Evolutionary conservation across 2,113 vertebrate genomes (phyloP).

Genomic region (Clarias magur): DNA sequence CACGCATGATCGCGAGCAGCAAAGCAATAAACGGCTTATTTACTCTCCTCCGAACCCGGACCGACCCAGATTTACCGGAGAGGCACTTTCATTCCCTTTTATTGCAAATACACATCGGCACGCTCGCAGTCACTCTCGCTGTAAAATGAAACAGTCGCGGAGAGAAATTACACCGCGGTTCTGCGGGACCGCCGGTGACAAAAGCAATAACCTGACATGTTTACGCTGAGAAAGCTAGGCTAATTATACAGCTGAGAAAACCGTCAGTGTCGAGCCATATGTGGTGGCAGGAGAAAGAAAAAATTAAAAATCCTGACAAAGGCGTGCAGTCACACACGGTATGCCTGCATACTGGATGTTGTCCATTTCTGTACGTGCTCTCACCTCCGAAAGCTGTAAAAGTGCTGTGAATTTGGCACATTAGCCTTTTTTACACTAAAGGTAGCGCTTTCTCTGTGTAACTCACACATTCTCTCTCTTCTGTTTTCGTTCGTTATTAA

Average conservation of each 20-base stretch:
- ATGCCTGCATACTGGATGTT: background rate
- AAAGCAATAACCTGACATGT: background rate
- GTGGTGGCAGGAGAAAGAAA: background rate
- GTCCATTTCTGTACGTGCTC: background rate
- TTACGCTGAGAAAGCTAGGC: slow-evolving; percentile 11
- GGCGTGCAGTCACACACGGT: background rate
- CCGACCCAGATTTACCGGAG: slow-evolving; percentile 18
- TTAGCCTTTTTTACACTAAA: background rate
- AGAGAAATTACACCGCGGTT: background rate
- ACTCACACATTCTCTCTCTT: background rate
- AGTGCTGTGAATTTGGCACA: background rate
- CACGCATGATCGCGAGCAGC: slow-evolving; percentile 66
- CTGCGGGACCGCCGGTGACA: background rate
- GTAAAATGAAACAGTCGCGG: slow-evolving; percentile 27
- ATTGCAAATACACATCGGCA: slow-evolving; percentile 28
- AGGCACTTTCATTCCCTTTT: slow-evolving; percentile 43
- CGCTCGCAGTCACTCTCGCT: background rate
- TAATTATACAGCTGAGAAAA: slow-evolving; percentile 38
- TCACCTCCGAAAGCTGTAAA: background rate
- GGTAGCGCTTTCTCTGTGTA: background rate
- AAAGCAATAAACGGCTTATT: slow-evolving; percentile 73
- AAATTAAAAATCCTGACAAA: background rate
- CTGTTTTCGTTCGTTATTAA: too few species aligned
- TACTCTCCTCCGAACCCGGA: slow-evolving; percentile 64
- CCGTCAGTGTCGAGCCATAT: slow-evolving; percentile 10